Conservation (phyloP, 2,797 vertebrate genomes). For the Limnodromus scolopaceus region DNA sequence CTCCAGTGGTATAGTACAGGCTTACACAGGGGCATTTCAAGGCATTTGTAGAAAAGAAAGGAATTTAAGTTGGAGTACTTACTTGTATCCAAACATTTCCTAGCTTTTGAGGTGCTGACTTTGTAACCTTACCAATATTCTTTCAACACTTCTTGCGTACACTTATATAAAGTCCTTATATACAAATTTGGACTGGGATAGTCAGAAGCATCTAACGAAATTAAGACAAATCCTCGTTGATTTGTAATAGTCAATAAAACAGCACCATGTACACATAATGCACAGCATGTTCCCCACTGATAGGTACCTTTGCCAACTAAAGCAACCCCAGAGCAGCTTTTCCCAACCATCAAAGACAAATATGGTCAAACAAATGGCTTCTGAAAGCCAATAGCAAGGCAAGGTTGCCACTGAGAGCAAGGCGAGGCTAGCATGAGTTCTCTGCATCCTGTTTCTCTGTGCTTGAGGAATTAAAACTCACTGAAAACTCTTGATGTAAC, state of each 20-base stretch:
- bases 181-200: background rate
- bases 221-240: background rate
- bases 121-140: background rate
- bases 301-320: background rate
- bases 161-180: background rate
- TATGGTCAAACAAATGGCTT: background rate
- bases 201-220: background rate
- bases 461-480: background rate
- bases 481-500: background rate
- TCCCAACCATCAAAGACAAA: slow-evolving; percentile 1
- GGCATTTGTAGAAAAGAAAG: background rate
- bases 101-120: background rate
- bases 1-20: background rate
- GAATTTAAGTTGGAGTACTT: background rate
- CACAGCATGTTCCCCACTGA: background rate
- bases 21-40: background rate
- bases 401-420: background rate
- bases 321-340: background rate
- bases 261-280: background rate
- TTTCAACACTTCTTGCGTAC: background rate
- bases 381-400: background rate
- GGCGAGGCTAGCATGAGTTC: background rate
- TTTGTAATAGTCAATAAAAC: background rate
- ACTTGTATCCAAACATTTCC: background rate
- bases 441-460: background rate